Evolutionary conservation across 2,113 vertebrate genomes (phyloP).

Genomic region (Actinemys pallida): DNA sequence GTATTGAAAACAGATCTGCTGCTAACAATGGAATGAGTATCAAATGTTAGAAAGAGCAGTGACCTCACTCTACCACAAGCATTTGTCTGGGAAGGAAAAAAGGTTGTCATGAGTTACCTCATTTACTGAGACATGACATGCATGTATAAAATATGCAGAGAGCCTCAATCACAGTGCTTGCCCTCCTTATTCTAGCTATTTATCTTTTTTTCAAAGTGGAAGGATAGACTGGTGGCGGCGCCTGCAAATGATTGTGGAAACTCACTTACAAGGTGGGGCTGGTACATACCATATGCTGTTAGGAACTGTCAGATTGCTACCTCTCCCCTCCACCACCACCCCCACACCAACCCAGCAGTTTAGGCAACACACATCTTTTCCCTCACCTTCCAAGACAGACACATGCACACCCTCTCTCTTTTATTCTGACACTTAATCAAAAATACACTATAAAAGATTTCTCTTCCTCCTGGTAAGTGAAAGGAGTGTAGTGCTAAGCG

Average conservation of each 20-base stretch:
- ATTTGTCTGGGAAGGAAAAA: conserved; percentile 6
- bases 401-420: background rate
- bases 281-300: background rate
- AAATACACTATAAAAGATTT: background rate
- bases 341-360: background rate
- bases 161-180: background rate
- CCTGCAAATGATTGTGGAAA: background rate
- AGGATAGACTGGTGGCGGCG: background rate
- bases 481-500: background rate
- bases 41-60: background rate
- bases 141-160: background rate
- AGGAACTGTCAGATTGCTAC: background rate
- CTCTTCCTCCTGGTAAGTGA: background rate
- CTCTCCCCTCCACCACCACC: background rate
- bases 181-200: background rate
- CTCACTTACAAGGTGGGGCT: background rate
- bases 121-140: background rate
- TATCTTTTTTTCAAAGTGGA: background rate
- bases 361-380: background rate
- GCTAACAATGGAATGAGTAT: background rate
- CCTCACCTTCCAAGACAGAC: background rate
- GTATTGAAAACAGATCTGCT: background rate
- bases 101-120: background rate
- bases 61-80: background rate
- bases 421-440: background rate